A percentile compares a stretch with the other conserved stretches of the same genome.
Evolutionary conservation across 2,888 invertebrate genomes (phyloP).

Genomic region (Napeogenes inachia): DNA sequence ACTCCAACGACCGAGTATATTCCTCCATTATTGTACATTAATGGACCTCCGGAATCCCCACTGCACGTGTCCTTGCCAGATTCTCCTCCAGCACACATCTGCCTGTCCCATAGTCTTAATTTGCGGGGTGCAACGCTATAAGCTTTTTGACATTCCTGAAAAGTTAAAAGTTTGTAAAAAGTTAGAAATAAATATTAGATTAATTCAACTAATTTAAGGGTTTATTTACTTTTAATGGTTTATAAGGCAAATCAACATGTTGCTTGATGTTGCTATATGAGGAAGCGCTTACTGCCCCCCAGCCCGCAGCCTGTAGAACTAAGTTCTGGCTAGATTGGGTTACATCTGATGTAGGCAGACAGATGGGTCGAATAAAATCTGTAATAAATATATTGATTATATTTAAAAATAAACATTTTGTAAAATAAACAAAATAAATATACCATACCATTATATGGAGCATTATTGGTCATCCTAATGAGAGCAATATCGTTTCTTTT

Average conservation of each 20-base stretch:
- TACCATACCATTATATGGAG: not conserved
- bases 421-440: not conserved
- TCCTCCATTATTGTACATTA: constrained; percentile 54
- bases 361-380: constrained; percentile 59
- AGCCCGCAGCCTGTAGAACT: constrained; percentile 42
- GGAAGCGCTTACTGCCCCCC: constrained; percentile 49
- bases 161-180: not conserved
- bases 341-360: constrained; percentile 38
- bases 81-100: constrained; percentile 54
- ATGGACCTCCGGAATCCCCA: constrained; percentile 57
- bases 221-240: constrained; percentile 34
- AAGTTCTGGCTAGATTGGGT: constrained; percentile 30
- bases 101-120: constrained; percentile 35
- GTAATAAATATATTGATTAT: constrained; percentile 29
- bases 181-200: not conserved
- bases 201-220: constrained; percentile 2
- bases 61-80: constrained; percentile 48
- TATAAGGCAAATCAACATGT: constrained; percentile 41
- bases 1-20: constrained; percentile 47
- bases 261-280: constrained; percentile 42
- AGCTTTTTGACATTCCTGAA: constrained; percentile 14
- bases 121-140: constrained; percentile 9
- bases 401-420: not conserved
- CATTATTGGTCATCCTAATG: constrained; percentile 38
- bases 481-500: constrained; percentile 65